Evolutionary conservation across 2,888 invertebrate species (phyloP).

Genomic region (Phasia obesa): DNA sequence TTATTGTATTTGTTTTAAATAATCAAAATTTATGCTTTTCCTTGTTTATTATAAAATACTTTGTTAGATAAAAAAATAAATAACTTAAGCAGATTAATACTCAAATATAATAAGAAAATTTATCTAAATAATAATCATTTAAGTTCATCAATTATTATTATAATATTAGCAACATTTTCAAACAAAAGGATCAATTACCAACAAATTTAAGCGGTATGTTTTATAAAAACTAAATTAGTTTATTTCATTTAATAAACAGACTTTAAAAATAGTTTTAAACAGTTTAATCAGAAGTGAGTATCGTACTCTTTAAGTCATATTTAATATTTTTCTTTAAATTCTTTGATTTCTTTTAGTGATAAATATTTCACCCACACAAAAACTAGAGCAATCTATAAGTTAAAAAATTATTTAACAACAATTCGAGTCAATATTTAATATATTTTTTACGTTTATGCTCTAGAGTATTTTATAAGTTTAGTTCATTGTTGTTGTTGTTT

Average conservation of each 20-base stretch:
- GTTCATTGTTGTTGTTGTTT: constrained; percentile 35
- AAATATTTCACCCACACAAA: neutral
- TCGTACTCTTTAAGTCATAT: neutral
- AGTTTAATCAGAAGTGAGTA: constrained; percentile 12
- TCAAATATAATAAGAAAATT: constrained; percentile 43
- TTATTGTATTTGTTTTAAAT: constrained; percentile 25
- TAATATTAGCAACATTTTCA: neutral
- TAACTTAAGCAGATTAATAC: constrained; percentile 29
- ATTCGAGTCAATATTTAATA: too few species aligned
- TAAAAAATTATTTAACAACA: constrained; percentile 34
- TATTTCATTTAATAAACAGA: constrained; percentile 11
- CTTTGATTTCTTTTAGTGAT: constrained; percentile 13
- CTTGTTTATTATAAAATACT: neutral
- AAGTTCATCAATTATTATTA: neutral
- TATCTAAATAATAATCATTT: constrained; percentile 29
- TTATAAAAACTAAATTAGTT: constrained; percentile 16
- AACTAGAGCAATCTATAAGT: constrained; percentile 13
- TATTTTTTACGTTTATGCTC: neutral
- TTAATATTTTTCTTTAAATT: constrained; percentile 22
- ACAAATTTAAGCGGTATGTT: neutral
- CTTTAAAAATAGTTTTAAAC: constrained; percentile 17
- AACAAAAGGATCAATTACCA: neutral
- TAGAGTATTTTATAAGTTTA: constrained; percentile 26
- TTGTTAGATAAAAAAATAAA: too few species aligned
- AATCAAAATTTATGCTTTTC: constrained; percentile 11